Evolutionary conservation across 2,113 vertebrate species (phyloP), one percentile per base, ranked within the genome.

Genomic region (Chaenogobius annularis): DNA sequence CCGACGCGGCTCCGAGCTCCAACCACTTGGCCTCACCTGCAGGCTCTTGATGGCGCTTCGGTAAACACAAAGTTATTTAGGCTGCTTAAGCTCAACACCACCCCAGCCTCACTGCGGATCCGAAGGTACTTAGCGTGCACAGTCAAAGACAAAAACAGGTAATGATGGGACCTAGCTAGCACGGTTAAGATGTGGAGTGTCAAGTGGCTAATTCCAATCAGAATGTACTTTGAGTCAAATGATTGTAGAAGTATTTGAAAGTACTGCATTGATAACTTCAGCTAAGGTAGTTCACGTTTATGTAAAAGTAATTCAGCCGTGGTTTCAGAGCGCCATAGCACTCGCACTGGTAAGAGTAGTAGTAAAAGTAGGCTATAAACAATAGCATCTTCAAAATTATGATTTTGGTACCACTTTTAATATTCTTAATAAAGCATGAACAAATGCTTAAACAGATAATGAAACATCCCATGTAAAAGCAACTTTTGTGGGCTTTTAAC

Each of bases 1-100:
- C 2, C 37, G 37, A 40, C 37, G 12, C 68, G 73, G 70, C 76
- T 67, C 66, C 52, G n/a, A 69, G 58, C 77, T 79, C 61, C 79
- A 54, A 78, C 63, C 75, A 82, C 83, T 87, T 50, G 71, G 82
- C 48, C 86, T 89, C 81, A 88, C 87, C 83, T 88, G 83, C 80
- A 74, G 77, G 82, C 85, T 85, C 81, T 84, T 65, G 78, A 87
- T 83, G 77, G 80, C 78, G 83, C 71, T 77, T 83, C 72, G 69
- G 76, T 88, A 80, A 87, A 83, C 46, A 47, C 52, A 31, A 75
- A 76, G 69, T 81, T 83, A 81, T 80, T 87, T 70, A 82, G 78
- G 54, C 79, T 73, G 72, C 70, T 85, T 69, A 77, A 68, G 56
- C 73, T 48, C 56, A 73, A 75, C 77, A 26, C 78, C 47, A 22